Evolutionary conservation across 2,888 invertebrate species (phyloP).

Genomic region (Aradus depressus): DNA sequence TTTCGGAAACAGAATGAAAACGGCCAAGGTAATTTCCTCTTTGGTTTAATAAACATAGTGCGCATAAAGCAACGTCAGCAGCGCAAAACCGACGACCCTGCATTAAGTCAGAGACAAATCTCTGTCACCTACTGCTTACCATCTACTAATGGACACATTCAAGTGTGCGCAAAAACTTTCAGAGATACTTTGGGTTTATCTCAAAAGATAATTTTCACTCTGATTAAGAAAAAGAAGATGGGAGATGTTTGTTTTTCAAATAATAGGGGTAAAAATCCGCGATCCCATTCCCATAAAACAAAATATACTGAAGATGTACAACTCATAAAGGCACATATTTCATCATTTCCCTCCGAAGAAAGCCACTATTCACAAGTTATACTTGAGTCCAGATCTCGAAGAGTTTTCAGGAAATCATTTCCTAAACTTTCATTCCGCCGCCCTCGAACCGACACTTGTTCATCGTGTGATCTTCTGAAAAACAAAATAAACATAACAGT

Average conservation of each 20-base stretch:
- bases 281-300: constrained; percentile 6
- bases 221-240: constrained; percentile 7
- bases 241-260: not conserved
- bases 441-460: too few species aligned
- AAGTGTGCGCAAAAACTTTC: constrained; percentile 7
- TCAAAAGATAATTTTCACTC: not conserved
- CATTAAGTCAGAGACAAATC: too few species aligned
- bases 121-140: not conserved
- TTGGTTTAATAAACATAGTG: too few species aligned
- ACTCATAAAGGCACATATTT: constrained; percentile 2
- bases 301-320: constrained; percentile 7
- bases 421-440: too few species aligned
- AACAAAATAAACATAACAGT: too few species aligned
- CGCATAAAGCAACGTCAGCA: too few species aligned
- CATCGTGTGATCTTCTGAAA: too few species aligned
- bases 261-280: constrained; percentile 4
- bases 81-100: too few species aligned
- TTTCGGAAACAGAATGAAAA: too few species aligned
- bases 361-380: constrained; percentile 23
- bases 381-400: constrained; percentile 15
- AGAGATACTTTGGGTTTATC: constrained; percentile 6
- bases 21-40: too few species aligned
- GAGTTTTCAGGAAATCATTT: too few species aligned
- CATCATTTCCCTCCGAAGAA: constrained; percentile 17
- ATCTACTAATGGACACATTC: constrained; percentile 3